Base-by-base conservation (phyloP, 1,140 invertebrate species). In the Phymastichus coffea region DNA sequence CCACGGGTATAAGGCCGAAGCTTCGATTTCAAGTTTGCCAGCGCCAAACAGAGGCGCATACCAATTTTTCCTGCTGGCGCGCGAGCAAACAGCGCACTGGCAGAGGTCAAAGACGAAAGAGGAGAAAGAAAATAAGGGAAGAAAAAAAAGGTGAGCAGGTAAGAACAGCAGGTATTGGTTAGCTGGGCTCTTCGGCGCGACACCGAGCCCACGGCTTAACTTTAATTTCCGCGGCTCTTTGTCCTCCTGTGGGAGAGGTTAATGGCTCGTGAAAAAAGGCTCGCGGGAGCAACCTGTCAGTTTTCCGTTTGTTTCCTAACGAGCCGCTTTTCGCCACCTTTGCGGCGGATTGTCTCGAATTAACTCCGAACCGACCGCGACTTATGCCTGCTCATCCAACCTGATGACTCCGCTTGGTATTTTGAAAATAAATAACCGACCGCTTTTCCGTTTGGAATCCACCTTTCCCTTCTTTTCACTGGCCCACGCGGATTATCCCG, bases 211-310 rank as follows among this genome's bases (percentile, higher is more conserved):
- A 53, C 26, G 56, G 60, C 57, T 67, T 64, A 55, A 48, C 64
- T 66, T 70, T 67, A 71, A 70, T 66, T 70, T 68, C 59, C 67
- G 66, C n/a, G n/a, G n/a, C n/a, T n/a, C n/a, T n/a, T n/a, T n/a
- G n/a, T n/a, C 8, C 19, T 23, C 20, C 20, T 37, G 14, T 14
- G 25, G n/a, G 4, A 20, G 28, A 48, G 38, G 43, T 51, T 55
- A 59, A 63, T 55, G 54, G 48, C n/a, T 25, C 57, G 40, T 59
- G 17, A 64, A 64, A 64, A n/a, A n/a, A n/a, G 59, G 14, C 35
- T 8, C 48, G 30, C 37, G 38, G 48, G 17, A 22, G 23, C 47
- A 43, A 56, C 44, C 54, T 52, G 48, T 53, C 38, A 26, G 46
- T 59, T 63, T 49, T 49, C 40, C 14, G 10, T 46, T 51, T 55